Evolutionary conservation across 2,888 invertebrate genomes (phyloP), one percentile per base, ranked within the genome.

Genomic region (Gonocerus acuteangulatus): DNA sequence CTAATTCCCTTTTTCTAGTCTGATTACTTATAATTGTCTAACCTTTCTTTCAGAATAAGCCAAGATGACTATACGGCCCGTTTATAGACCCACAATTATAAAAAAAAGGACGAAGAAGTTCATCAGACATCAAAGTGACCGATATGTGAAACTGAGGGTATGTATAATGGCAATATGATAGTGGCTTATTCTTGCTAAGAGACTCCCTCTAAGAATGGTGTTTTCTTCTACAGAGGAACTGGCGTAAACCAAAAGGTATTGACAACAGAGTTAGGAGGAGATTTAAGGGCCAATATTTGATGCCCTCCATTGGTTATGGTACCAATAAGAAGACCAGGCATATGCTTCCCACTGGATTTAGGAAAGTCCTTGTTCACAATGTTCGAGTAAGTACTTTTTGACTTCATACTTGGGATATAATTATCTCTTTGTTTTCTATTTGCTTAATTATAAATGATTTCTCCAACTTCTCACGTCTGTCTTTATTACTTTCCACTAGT

Each of bases 231-330:
- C 71, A 92, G 91, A 83, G 89, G 70, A 95, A 91, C 84, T 99
- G 99, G 99, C 87, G 99, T 75, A 99, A 96, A 80, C 99, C 99
- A 18, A 96, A 96, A 80, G 99, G 99, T 93, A 99, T 99, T 78
- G 99, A 99, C 80, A 99, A 99, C 86, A 86, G 97, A 78, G 97
- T 99, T 51, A 87, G 99, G 70, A 87, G 99, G 75, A 86, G 96
- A 70, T 99, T 99, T 82, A 99, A 99, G 88, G 99, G 99, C 27
- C 96, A 96, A 75, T 94, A 88, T 74, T 79, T 92, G 80, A 99
- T 99, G 99, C 99, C 99, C 68, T 95, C 87, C 75, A 95, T 99
- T 76, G 99, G 99, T 84, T 99, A 96, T 75, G 97, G 99, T 69
- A 93, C 94, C 70, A 89, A 89, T 76, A 87, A 89, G 74, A 89